phyloP scores from a whole-genome alignment of 2,797 vertebrate genomes.

The Ambastaia sidthimunki region DNA sequence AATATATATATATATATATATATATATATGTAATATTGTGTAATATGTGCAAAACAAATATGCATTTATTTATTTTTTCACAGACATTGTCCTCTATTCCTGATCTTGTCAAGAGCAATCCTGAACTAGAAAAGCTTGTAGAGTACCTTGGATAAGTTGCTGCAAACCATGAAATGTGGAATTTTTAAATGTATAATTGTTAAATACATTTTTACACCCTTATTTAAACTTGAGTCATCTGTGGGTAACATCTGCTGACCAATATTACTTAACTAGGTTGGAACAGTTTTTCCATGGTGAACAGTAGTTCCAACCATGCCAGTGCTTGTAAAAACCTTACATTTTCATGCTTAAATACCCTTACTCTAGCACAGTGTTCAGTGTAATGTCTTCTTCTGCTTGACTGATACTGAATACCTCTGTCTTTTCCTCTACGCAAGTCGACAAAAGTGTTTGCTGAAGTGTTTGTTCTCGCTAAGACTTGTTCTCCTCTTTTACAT shows the following conservation, averaged over 20 bases:
- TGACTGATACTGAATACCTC: conserved; percentile 48
- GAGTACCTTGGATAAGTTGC: conserved; percentile 73
- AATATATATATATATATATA: too few species aligned
- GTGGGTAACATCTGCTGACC: too few species aligned
- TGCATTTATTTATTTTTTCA: background rate
- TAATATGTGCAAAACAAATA: background rate
- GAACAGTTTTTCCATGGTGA: too few species aligned
- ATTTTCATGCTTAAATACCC: conserved; percentile 35
- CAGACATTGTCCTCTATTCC: conserved; percentile 78
- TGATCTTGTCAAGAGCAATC: conserved; percentile 66
- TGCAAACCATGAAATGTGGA: background rate
- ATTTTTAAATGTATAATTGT: conserved; percentile 18
- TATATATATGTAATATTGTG: too few species aligned
- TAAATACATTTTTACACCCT: background rate
- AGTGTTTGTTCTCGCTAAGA: background rate
- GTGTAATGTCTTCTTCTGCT: conserved; percentile 37
- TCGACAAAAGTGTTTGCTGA: background rate
- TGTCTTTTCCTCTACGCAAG: background rate
- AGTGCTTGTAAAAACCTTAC: conserved; percentile 36
- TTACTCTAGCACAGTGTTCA: conserved; percentile 34
- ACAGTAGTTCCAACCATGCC: conserved; percentile 23
- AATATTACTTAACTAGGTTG: too few species aligned
- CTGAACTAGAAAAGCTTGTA: conserved; percentile 72
- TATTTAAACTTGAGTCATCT: conserved; percentile 6
- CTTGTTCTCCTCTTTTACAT: background rate